Percentiles rank a stretch among this genome's conserved stretches.
Evolutionary conservation across 2,888 invertebrate genomes (phyloP).

Genomic region (Blastobasis lacticolella): DNA sequence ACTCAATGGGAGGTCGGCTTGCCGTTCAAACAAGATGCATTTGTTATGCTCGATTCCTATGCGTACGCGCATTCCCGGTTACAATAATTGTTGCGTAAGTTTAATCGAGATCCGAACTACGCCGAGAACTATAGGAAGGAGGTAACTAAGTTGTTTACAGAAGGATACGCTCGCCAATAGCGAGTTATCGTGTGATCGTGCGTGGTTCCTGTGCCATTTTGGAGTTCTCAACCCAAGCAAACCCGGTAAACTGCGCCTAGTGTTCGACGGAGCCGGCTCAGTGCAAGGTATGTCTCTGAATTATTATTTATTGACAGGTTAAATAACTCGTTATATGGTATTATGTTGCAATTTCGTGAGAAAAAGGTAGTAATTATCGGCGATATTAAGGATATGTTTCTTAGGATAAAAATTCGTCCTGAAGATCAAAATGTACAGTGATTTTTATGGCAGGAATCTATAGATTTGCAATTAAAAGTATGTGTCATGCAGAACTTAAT

Average conservation of each 20-base stretch:
- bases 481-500: slow-evolving; percentile 14
- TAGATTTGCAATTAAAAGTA: slow-evolving; percentile 3
- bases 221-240: slow-evolving; percentile 15
- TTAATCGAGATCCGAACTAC: slow-evolving; percentile 4
- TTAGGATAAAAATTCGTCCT: slow-evolving; percentile 10
- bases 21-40: slow-evolving; percentile 14
- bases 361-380: slow-evolving; percentile 8
- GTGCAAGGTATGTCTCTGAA: slow-evolving; percentile 12
- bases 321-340: slow-evolving; percentile 15
- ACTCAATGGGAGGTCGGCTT: slow-evolving; percentile 17
- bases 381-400: slow-evolving; percentile 16
- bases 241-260: slow-evolving; percentile 14
- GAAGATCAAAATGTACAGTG: slow-evolving; percentile 14
- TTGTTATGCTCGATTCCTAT: slow-evolving; percentile 13
- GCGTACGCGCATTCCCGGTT: slow-evolving; percentile 8
- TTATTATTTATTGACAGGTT: slow-evolving; percentile 13
- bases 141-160: slow-evolving; percentile 11
- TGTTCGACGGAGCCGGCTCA: slow-evolving; percentile 15
- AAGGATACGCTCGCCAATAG: slow-evolving; percentile 12
- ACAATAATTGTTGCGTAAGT: slow-evolving; percentile 8
- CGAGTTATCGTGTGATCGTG: slow-evolving; percentile 10
- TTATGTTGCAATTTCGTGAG: slow-evolving; percentile 15
- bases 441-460: slow-evolving; percentile 10
- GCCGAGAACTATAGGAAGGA: slow-evolving; percentile 8
- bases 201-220: slow-evolving; percentile 15